phyloP scores from a whole-genome alignment of 2,888 invertebrate species.

The Hipparchia semele region DNA sequence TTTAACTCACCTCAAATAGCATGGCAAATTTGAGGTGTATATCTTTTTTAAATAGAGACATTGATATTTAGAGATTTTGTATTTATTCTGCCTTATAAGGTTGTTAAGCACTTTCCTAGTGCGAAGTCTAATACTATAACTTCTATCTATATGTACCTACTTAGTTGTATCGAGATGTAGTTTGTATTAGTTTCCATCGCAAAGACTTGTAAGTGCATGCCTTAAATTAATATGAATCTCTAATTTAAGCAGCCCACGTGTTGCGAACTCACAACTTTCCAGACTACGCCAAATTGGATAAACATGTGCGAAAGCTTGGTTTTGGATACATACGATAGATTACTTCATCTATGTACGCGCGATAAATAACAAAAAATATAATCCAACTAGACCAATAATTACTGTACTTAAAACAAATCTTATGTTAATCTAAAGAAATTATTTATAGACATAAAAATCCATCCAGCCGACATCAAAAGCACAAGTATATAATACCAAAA shows the following conservation, averaged over 20 bases:
- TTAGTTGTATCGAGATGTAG: constrained; percentile 13
- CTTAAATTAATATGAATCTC: constrained; percentile 82
- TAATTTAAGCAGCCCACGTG: constrained; percentile 80
- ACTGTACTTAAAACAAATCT: background rate
- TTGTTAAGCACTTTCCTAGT: constrained; percentile 12
- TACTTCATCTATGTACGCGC: constrained; percentile 31
- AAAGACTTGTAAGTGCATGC: constrained; percentile 54
- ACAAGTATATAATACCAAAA: background rate
- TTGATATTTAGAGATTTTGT: background rate
- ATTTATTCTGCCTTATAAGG: background rate
- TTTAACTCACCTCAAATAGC: too few relatives aligned
- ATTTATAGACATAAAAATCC: background rate
- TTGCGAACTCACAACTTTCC: constrained; percentile 80
- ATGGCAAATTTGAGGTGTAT: background rate
- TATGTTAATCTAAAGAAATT: background rate
- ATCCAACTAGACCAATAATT: too few relatives aligned
- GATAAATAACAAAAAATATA: background rate
- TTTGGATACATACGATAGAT: constrained; percentile 48
- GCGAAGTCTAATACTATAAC: too few relatives aligned
- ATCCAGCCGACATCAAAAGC: background rate
- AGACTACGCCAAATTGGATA: constrained; percentile 81
- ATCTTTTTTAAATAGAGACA: background rate
- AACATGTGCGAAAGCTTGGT: constrained; percentile 74
- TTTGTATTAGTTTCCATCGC: constrained; percentile 35
- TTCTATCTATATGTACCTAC: background rate